Base-by-base conservation (phyloP, 2,888 invertebrate genomes). In the Embidobia sp. region DNA sequence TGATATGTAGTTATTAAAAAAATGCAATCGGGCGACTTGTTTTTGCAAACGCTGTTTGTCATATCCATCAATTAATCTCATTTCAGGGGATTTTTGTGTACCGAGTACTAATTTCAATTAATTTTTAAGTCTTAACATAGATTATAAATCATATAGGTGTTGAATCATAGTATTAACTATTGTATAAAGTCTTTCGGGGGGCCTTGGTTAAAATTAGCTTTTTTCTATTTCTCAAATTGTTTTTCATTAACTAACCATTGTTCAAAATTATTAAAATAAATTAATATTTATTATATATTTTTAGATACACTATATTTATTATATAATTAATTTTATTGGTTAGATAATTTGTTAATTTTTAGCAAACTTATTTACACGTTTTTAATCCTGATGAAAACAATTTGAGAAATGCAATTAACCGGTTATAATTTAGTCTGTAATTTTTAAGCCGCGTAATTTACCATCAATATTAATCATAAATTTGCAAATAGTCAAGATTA, bases 1-100 rank as follows among this genome's bases (percentile, higher is more conserved):
- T 64, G 40, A 51, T 44, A 42, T 64, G 57, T 57, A 67, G 55
- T 57, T 67, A 57, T 48, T 57, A 48, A 66, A 53, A 27, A 37
- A n/a, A 29, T n/a, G 8, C n/a, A n/a, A n/a, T n/a, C n/a, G n/a
- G n/a, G n/a, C n/a, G n/a, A n/a, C n/a, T n/a, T n/a, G n/a, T n/a
- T n/a, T n/a, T n/a, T n/a, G n/a, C n/a, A n/a, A n/a, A n/a, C n/a
- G n/a, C n/a, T n/a, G n/a, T n/a, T n/a, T n/a, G n/a, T n/a, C n/a
- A n/a, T n/a, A n/a, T 53, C 37, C 13, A 22, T 51, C 22, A 3
- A 51, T 51, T 51, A 53, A 37, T 37, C 13, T 22, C 13, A 10
- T 16, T n/a, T 16, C 4, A 18, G 42, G 27, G 19, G 35, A 26
- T 10, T 40, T 55, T 26, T 55, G 10, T 37, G 8, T 27, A 51